Conservation (phyloP, 2,888 invertebrate genomes). For the Hypomecis punctinalis region DNA sequence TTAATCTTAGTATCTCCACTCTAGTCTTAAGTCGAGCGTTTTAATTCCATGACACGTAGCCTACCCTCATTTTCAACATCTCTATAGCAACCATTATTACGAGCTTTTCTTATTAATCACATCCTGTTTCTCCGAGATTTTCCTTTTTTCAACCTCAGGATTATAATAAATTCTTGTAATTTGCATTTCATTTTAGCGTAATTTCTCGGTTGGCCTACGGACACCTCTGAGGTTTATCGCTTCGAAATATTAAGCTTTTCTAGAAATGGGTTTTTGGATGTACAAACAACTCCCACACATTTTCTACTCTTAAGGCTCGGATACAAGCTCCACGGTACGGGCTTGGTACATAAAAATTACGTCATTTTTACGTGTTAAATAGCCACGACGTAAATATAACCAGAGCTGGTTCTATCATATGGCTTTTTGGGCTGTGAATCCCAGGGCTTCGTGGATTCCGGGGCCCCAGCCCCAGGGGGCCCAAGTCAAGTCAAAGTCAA, state of each 20-base stretch:
- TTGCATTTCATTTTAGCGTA: conserved; percentile 77
- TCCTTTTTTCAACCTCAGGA: conserved; percentile 70
- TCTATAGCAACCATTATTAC: conserved; percentile 38
- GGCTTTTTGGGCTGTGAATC: no score
- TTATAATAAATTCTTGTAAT: conserved; percentile 80
- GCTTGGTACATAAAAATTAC: no score
- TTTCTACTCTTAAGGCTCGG: no score
- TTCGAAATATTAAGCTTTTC: conserved; percentile 26
- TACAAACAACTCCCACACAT: conserved; percentile 1
- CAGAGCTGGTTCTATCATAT: no score
- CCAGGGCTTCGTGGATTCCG: no score
- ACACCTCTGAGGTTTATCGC: conserved; percentile 56
- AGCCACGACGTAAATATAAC: no score
- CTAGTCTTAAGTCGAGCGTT: conserved; percentile 21
- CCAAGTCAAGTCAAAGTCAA: no score
- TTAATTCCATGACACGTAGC: conserved; percentile 36
- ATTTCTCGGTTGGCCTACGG: conserved; percentile 63
- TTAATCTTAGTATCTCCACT: conserved; percentile 28
- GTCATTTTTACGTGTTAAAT: no score
- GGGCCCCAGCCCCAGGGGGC: no score
- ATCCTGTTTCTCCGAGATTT: conserved; percentile 61
- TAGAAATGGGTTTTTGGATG: conserved; percentile 3
- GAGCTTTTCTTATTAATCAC: conserved; percentile 68
- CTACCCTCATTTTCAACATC: conserved; percentile 37
- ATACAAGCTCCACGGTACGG: no score